Conservation (phyloP, 2,113 vertebrate genomes). For the Larimichthys polyactis region DNA sequence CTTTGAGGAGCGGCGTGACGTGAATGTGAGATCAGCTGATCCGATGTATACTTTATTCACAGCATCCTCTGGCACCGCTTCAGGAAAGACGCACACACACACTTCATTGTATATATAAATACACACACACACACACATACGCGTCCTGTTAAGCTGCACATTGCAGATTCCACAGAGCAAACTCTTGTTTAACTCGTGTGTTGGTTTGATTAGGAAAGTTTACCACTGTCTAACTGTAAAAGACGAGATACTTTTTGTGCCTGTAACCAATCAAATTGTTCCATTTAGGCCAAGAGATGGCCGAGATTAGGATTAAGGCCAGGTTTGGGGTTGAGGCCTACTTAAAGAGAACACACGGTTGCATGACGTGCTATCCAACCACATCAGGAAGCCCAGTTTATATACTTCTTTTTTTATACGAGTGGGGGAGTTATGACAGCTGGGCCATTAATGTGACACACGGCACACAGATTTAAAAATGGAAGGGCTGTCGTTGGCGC, state of each 20-base stretch:
- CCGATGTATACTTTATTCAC: background rate
- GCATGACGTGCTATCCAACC: conserved; percentile 34
- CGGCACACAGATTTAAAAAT: background rate
- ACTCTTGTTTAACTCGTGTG: background rate
- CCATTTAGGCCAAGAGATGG: conserved; percentile 11
- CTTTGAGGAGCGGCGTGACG: background rate
- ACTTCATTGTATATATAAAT: background rate
- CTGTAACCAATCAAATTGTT: conserved; percentile 11
- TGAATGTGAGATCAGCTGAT: background rate
- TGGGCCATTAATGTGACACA: background rate
- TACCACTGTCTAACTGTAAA: too few species aligned
- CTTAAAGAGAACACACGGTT: background rate
- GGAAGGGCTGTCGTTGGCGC: background rate
- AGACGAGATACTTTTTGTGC: background rate
- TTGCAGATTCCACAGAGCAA: background rate
- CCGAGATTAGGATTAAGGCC: conserved; percentile 29
- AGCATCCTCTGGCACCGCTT: background rate
- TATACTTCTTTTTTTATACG: background rate
- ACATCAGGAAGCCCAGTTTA: conserved; percentile 24
- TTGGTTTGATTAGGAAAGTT: background rate
- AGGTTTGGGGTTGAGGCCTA: background rate
- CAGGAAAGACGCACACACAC: background rate
- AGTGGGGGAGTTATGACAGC: background rate
- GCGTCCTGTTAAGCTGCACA: background rate
- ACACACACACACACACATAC: background rate